Conservation (phyloP, 2,888 invertebrate species). For the Mylabris sibirica region DNA sequence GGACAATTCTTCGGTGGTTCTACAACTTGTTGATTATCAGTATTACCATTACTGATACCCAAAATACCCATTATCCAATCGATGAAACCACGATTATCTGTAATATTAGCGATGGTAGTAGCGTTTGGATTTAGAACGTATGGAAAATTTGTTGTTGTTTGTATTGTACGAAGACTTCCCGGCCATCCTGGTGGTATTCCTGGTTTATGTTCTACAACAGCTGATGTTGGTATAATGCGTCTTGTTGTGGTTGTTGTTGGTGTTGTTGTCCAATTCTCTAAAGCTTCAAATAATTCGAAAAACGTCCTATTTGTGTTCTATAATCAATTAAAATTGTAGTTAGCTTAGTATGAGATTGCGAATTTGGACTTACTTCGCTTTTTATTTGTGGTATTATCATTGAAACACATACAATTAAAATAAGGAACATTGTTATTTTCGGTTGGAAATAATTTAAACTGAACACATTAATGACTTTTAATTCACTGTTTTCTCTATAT, state of each 20-base stretch:
- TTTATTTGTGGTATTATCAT: neutral
- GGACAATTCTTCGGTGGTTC: conserved; percentile 43
- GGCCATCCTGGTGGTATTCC: conserved; percentile 45
- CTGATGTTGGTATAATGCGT: conserved; percentile 38
- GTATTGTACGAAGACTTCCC: neutral
- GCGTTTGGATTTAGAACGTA: conserved; percentile 25
- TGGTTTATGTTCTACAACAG: conserved; percentile 43
- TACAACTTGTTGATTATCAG: conserved; percentile 27
- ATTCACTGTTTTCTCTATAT: conserved; percentile 2
- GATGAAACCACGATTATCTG: conserved; percentile 43
- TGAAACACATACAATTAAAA: neutral
- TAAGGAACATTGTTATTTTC: conserved; percentile 11
- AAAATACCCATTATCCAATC: conserved; percentile 56
- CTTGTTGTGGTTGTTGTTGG: neutral
- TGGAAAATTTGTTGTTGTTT: conserved; percentile 22
- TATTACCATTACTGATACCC: conserved; percentile 42
- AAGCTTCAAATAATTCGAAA: neutral
- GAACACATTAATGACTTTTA: conserved; percentile 6
- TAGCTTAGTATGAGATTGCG: neutral
- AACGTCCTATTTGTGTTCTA: neutral
- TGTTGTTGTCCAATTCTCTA: neutral
- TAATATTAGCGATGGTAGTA: conserved; percentile 3
- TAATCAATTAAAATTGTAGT: neutral
- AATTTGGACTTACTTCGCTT: neutral
- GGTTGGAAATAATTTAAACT: too few species aligned